phyloP scores from a whole-genome alignment of 1,140 invertebrate species.

The Colletes latitarsis region DNA sequence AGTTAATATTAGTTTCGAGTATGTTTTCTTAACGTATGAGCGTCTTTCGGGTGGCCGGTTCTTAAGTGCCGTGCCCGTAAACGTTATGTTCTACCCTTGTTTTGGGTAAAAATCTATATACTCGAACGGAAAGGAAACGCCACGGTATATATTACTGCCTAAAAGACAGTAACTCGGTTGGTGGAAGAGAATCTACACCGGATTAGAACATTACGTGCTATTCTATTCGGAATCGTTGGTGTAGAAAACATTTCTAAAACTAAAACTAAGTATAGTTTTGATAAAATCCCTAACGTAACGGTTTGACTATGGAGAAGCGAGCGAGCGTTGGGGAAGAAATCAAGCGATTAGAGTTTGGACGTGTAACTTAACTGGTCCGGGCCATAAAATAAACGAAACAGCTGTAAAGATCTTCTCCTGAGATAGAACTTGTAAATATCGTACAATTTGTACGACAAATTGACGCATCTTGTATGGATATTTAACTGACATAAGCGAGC shows the following conservation, averaged over 20 bases:
- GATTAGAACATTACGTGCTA: too few species aligned
- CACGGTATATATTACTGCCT: constrained; percentile 9
- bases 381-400: too few species aligned
- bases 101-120: constrained; percentile 41
- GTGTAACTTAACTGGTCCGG: too few species aligned
- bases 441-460: background rate
- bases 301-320: too few species aligned
- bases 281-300: too few species aligned
- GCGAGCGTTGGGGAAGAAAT: too few species aligned
- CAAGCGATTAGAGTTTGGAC: too few species aligned
- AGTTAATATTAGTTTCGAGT: constrained; percentile 78
- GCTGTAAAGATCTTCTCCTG: too few species aligned
- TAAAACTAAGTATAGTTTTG: too few species aligned
- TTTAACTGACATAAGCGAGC: background rate
- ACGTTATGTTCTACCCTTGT: constrained; percentile 38
- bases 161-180: background rate
- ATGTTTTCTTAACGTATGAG: constrained; percentile 76
- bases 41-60: constrained; percentile 52
- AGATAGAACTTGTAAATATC: too few species aligned
- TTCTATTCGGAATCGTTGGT: too few species aligned
- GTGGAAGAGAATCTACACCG: background rate
- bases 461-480: background rate
- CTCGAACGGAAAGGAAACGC: constrained; percentile 11
- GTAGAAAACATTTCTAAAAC: too few species aligned
- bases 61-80: constrained; percentile 20